phyloP scores from a whole-genome alignment of 2,113 vertebrate genomes.

The Bombycilla garrulus region DNA sequence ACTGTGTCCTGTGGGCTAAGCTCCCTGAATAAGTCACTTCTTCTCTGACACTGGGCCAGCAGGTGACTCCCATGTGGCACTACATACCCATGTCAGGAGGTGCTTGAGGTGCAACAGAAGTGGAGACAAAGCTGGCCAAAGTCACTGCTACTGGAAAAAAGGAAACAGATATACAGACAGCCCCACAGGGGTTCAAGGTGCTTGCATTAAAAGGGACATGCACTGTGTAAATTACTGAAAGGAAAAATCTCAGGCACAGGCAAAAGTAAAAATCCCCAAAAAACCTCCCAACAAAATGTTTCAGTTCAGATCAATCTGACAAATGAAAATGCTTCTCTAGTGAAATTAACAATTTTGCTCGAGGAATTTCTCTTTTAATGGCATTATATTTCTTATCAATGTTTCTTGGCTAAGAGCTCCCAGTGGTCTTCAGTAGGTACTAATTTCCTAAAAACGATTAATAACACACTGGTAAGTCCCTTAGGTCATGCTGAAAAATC shows the following conservation, averaged over 20 bases:
- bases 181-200: not conserved
- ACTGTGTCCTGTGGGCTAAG: not conserved
- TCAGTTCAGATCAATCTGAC: not conserved
- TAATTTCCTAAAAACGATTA: not conserved
- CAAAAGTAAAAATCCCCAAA: not conserved
- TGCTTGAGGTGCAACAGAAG: not conserved
- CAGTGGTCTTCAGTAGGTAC: not conserved
- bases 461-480: not conserved
- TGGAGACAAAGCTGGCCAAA: not conserved
- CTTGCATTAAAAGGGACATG: not conserved
- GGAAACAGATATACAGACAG: fast-evolving
- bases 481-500: not conserved
- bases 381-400: not conserved
- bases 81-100: not conserved
- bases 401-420: not conserved
- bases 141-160: not conserved
- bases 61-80: not conserved
- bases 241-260: not conserved
- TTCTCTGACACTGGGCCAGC: not conserved
- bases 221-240: not conserved
- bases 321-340: not conserved
- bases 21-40: not conserved
- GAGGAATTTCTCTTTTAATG: not conserved
- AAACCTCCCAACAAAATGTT: not conserved
- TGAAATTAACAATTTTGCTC: not conserved